A percentile compares a stretch with the other conserved stretches of the same genome.
Conservation (phyloP, 1,140 invertebrate genomes). For the Meloidogyne floridensis region DNA sequence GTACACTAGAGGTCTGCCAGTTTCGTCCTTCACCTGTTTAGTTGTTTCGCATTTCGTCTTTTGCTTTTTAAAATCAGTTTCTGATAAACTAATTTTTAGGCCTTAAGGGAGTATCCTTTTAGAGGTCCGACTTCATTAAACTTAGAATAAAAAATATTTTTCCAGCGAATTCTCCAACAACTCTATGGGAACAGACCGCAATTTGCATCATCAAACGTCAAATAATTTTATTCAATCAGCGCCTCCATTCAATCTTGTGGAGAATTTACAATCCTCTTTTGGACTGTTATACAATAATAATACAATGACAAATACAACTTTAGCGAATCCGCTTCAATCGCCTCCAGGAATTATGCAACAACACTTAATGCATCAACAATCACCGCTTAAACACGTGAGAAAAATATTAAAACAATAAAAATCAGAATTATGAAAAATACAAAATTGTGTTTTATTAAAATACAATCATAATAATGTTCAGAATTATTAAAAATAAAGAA, state of each 20-base stretch:
- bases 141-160: neutral
- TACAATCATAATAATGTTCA: neutral
- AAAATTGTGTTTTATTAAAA: neutral
- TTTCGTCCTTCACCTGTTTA: too few relatives aligned
- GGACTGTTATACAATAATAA: constrained; percentile 3
- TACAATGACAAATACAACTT: neutral
- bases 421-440: too few relatives aligned
- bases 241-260: neutral
- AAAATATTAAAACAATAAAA: too few relatives aligned
- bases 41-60: too few relatives aligned
- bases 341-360: neutral
- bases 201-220: constrained; percentile 16
- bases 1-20: too few relatives aligned
- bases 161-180: constrained; percentile 1
- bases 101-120: too few relatives aligned
- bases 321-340: neutral
- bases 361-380: neutral
- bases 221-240: neutral
- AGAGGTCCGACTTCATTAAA: too few relatives aligned
- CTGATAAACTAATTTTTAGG: too few relatives aligned
- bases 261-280: constrained; percentile 7
- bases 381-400: neutral
- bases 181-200: neutral
- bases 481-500: too few relatives aligned
- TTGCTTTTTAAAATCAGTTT: too few relatives aligned